Evolutionary conservation across 2,113 vertebrate species (phyloP).

Genomic region (Ivindomyrus marchei): DNA sequence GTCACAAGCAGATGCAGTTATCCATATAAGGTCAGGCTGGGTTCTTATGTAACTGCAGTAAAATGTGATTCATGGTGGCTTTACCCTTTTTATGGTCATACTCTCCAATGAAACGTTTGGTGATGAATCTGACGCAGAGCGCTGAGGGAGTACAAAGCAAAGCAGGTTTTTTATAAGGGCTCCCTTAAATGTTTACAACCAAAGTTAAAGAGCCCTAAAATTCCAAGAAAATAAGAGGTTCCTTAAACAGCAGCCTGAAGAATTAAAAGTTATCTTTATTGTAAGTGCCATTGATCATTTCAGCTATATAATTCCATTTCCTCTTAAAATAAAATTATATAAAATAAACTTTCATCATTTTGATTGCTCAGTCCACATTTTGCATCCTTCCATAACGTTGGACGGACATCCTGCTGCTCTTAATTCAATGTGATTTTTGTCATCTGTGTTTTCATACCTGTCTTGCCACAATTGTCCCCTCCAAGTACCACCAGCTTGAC

Average conservation of each 20-base stretch:
- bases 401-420: background rate
- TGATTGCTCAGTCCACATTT: background rate
- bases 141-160: conserved; percentile 49
- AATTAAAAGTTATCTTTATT: background rate
- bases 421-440: background rate
- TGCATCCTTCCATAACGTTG: background rate
- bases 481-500: conserved; percentile 42
- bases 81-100: conserved; percentile 65
- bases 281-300: background rate
- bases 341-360: background rate
- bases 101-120: conserved; percentile 62
- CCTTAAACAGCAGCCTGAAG: background rate
- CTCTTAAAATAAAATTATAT: background rate
- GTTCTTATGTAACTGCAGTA: background rate
- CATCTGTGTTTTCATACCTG: conserved; percentile 26
- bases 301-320: background rate
- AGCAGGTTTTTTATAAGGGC: conserved; percentile 19
- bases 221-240: background rate
- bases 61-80: conserved; percentile 8
- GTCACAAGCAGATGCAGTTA: conserved; percentile 15
- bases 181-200: background rate
- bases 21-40: background rate
- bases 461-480: conserved; percentile 43
- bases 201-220: background rate
- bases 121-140: conserved; percentile 63